These are phyloP conservation scores for Vesta saturnalis DNA, from an alignment of 2,888 invertebrate genomes.

Conservation along the genomic window DNA sequence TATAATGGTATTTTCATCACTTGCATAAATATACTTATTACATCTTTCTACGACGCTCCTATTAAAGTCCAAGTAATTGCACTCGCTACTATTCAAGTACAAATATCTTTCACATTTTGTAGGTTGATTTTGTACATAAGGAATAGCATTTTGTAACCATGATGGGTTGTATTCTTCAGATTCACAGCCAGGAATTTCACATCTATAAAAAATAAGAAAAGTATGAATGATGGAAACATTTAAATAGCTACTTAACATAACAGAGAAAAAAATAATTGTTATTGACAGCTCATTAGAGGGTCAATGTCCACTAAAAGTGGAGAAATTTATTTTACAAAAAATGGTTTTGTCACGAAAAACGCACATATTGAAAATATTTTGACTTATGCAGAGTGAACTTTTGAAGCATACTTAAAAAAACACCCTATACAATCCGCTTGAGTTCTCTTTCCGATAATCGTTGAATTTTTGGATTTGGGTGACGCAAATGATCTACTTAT, in stretches of 20 bases:
- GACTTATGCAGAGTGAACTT: too few relatives aligned
- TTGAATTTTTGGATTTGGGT: too few relatives aligned
- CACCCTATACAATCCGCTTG: too few relatives aligned
- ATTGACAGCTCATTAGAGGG: too few relatives aligned
- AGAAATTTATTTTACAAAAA: too few relatives aligned
- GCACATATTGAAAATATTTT: too few relatives aligned
- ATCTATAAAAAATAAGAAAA: conserved; percentile 19
- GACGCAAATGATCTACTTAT: too few relatives aligned
- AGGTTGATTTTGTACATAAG: not conserved
- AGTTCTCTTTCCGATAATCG: too few relatives aligned
- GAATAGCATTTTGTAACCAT: conserved; percentile 3
- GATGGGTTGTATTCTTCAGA: not conserved
- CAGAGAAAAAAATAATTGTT: not conserved
- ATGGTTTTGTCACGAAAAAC: too few relatives aligned
- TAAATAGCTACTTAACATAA: too few relatives aligned
- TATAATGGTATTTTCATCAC: conserved; percentile 53
- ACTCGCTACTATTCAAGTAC: conserved; percentile 45
- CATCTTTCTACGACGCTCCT: conserved; percentile 47
- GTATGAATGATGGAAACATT: not conserved
- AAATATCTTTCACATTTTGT: not conserved
- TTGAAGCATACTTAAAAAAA: too few relatives aligned
- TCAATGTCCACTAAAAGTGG: too few relatives aligned
- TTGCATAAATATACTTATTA: conserved; percentile 52
- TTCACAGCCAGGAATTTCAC: conserved; percentile 32
- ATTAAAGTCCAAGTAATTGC: conserved; percentile 45